Base-by-base conservation (phyloP, 2,113 vertebrate genomes). In the Cyphomyrus plagiostoma region DNA sequence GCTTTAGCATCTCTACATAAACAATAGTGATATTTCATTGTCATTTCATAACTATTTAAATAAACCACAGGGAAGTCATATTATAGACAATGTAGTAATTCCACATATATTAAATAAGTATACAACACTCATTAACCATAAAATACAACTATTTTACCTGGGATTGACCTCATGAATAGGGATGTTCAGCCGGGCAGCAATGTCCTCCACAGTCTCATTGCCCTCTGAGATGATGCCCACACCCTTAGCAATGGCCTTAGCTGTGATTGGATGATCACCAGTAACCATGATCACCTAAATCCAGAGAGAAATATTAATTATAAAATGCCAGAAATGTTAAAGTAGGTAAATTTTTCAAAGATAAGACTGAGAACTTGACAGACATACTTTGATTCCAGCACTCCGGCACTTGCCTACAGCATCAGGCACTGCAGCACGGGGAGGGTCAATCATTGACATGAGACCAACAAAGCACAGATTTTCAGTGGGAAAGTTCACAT, bases 1-100 rank as follows among this genome's bases (percentile, higher is more conserved):
- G 98, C 98, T 93, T 99, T 99, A 89, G 98, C 98, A 82, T 98
- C 98, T 93, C 98, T 98, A 93, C 0, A 91, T 88, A 89, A 82
- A 35, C 35, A 35, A 70, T 11, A 13, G 26, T 30, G 26, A 70
- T 70, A 66, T 66, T 66, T 66, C n/a, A 66, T 26, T 30, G 62
- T 70, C 1, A 30, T 13, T 30, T 26, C 62, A 66, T 66, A 66
- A 66, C n/a, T 66, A 11, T 9, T 66, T 66, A 11, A 66, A 66
- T 66, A 66, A 66, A 66, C 23, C 62, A 30, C n/a, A n/a, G 62
- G n/a, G 8, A 66, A 66, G n/a, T 23, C 9, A 66, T 26, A 66
- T 26, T 70, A 30, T 30, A 70, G 9, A 70, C 62, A 70, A 70
- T 30, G 3, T 70, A 26, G n/a, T 30, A 70, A 70, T 70, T 30